A percentile compares a stretch with the other conserved stretches of the same genome.
These are phyloP conservation scores for Manis javanica DNA, from an alignment of 2,797 vertebrate species.

Conservation along the genomic window DNA sequence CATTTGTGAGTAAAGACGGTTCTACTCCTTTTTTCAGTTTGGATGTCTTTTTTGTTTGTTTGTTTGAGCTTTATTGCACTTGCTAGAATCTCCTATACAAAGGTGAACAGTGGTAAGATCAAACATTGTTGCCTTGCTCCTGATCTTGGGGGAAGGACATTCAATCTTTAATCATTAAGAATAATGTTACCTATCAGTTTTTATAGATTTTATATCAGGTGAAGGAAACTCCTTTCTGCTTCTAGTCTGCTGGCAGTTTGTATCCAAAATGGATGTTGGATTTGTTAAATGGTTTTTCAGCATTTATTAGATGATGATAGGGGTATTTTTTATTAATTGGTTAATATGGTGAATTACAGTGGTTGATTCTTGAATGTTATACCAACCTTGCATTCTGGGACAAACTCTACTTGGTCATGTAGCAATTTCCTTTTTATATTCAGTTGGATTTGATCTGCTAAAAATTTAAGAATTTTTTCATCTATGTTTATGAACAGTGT, in stretches of 20 bases:
- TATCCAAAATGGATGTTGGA: neutral
- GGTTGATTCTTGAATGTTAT: constrained; percentile 10
- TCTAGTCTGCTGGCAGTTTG: neutral
- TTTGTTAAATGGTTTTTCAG: neutral
- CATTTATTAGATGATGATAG: neutral
- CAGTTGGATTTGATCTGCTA: constrained; percentile 2
- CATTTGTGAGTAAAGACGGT: too few species aligned
- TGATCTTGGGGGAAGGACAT: neutral
- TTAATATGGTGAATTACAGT: constrained; percentile 8
- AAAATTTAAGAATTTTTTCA: constrained; percentile 41
- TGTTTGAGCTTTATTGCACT: too few species aligned
- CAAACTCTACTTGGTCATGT: neutral
- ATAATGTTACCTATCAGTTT: neutral
- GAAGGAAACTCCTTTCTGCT: neutral
- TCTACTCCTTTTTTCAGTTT: too few species aligned
- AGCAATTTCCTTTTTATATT: constrained; percentile 23
- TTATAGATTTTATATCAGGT: neutral
- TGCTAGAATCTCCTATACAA: too few species aligned
- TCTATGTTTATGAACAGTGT: neutral
- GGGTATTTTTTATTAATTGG: neutral
- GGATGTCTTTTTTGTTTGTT: too few species aligned
- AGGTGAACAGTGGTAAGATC: too few species aligned
- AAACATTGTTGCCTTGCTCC: neutral
- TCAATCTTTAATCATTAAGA: neutral
- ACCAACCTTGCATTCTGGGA: neutral